Evolutionary conservation across 1,140 invertebrate genomes (phyloP).

Genomic region (Drosophila subpulchrella): DNA sequence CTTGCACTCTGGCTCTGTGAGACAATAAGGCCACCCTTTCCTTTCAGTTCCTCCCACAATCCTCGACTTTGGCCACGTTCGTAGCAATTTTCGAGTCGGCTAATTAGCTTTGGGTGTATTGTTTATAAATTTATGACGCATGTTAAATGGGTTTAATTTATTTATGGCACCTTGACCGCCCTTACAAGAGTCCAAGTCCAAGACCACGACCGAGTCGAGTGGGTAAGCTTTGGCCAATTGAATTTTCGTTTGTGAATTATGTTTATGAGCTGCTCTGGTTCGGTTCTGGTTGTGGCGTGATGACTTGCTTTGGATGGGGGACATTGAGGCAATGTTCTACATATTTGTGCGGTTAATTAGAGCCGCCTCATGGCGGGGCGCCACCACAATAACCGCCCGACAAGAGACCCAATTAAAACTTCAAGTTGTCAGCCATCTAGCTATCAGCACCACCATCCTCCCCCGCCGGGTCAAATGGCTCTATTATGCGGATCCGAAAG

Average conservation of each 20-base stretch:
- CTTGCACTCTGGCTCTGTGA: conserved; percentile 40
- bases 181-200: conserved; percentile 36
- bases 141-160: conserved; percentile 82
- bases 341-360: conserved; percentile 67
- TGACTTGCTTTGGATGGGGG: conserved; percentile 1
- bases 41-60: conserved; percentile 16
- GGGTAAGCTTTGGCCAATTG: conserved; percentile 66
- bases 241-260: conserved; percentile 74
- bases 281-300: conserved; percentile 26
- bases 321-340: conserved; percentile 37
- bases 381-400: conserved; percentile 26
- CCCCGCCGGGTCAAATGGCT: conserved; percentile 66
- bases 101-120: conserved; percentile 81
- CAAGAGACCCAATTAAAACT: conserved; percentile 63
- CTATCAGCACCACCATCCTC: conserved; percentile 51
- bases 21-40: conserved; percentile 23
- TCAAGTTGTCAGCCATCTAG: conserved; percentile 57
- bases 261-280: conserved; percentile 52
- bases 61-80: conserved; percentile 49
- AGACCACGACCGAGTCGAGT: conserved; percentile 34
- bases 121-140: conserved; percentile 81
- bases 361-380: conserved; percentile 29
- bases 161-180: conserved; percentile 72
- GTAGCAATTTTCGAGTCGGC: conserved; percentile 77
- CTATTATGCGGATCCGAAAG: conserved; percentile 46